Evolutionary conservation across 2,797 vertebrate species (phyloP).

Genomic region (Enteromius thamalakanensis): DNA sequence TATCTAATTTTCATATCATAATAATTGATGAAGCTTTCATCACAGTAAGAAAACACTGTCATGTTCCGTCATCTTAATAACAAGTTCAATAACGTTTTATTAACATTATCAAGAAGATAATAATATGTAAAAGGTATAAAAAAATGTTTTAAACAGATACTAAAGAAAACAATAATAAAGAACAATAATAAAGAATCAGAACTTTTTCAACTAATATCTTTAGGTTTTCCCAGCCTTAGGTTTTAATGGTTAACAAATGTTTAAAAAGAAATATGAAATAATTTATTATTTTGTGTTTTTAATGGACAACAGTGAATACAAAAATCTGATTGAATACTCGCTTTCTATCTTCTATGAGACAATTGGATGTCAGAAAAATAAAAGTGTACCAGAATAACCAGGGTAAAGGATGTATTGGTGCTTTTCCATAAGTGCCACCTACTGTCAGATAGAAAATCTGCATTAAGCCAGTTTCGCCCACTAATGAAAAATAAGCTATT

Average conservation of each 20-base stretch:
- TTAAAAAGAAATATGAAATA: not conserved
- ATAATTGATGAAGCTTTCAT: not conserved
- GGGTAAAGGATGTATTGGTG: not conserved
- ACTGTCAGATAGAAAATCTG: not conserved
- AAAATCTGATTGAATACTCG: not conserved
- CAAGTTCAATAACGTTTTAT: not conserved
- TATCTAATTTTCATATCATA: not conserved
- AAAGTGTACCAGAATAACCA: not conserved
- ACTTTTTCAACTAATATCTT: not conserved
- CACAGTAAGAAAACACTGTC: not conserved
- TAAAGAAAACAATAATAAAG: not conserved
- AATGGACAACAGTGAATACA: not conserved
- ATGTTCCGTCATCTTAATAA: not conserved
- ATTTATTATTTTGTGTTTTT: not conserved
- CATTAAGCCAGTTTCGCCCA: not conserved
- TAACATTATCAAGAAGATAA: not conserved
- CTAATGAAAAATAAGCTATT: not conserved
- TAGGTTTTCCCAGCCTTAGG: too few species aligned
- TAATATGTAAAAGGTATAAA: not conserved
- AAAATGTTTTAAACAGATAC: not conserved
- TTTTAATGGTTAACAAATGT: not conserved
- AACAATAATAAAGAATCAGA: not conserved
- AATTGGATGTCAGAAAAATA: not conserved
- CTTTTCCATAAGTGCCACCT: not conserved
- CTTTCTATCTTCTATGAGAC: not conserved